Percentiles rank a stretch among this genome's conserved stretches.
Conservation (phyloP, 2,113 vertebrate genomes). For the Trematocara variabile region DNA sequence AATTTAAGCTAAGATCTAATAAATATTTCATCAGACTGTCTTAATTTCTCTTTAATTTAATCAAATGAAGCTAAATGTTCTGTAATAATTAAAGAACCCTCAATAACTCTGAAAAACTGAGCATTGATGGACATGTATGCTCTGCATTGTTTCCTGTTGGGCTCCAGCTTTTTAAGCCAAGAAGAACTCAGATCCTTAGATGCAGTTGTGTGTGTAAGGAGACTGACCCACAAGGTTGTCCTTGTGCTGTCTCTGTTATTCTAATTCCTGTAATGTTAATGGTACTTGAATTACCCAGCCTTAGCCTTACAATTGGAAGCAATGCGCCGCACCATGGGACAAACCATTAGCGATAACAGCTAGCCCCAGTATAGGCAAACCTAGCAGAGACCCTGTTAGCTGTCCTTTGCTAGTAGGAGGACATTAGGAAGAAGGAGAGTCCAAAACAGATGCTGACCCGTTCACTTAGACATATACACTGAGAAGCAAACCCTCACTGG, state of each 20-base stretch:
- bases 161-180: background rate
- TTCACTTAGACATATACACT: background rate
- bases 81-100: background rate
- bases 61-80: background rate
- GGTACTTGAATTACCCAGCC: background rate
- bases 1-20: background rate
- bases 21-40: background rate
- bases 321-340: background rate
- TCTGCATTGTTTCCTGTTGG: background rate
- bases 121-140: background rate
- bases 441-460: background rate
- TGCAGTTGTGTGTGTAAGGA: background rate
- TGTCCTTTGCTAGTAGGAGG: background rate
- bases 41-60: background rate
- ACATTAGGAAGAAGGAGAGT: background rate
- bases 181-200: background rate
- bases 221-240: background rate
- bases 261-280: background rate
- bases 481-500: too few relatives aligned
- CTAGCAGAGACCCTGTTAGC: background rate
- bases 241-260: background rate
- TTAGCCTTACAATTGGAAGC: background rate
- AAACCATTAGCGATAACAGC: background rate
- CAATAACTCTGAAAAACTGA: background rate
- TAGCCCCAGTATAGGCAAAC: background rate